Base-by-base conservation (phyloP, 2,797 vertebrate genomes). In the Phrynocephalus guinanensis region DNA sequence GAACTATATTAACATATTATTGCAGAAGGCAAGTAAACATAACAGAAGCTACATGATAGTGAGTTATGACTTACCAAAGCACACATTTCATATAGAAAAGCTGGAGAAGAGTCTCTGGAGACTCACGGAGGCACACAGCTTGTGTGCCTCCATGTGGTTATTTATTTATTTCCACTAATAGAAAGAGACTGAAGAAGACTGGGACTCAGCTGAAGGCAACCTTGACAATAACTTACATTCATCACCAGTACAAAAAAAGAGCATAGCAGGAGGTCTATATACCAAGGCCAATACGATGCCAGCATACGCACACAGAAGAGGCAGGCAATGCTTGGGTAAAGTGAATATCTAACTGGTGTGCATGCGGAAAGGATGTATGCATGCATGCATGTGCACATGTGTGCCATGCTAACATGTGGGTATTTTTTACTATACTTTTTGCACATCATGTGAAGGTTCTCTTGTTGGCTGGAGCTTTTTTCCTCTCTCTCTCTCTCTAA, bases 81-180 rank as follows among this genome's bases (percentile, higher is more conserved):
- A 81, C 15, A 68, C 16, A 13, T 92, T 89, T 94, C n/a, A n/a
- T 88, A 75, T 60, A 66, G 67, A 86, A 70, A 72, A 82, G 78
- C 1, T 52, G 28, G 30, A 26, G 90, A 30, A 85, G 72, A 91
- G 66, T 92, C 84, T 84, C 50, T 6, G 60, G 67, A 79, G 83
- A 83, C 16, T 77, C 56, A 24, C 38, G 24, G 82, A 90, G 66
- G 85, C 38, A 70, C 81, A 67, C 44, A 70, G 13, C 15, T 10
- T 16, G 16, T 1, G 1, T n/a, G 66, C n/a, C 75, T 10, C 16
- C 5, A 38, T 44, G 22, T 70, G 79, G 11, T 72, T 77, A 78
- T 83, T 72, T 67, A 68, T 92, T 90, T 93, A 79, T 91, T 92
- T 90, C 85, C 48, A 48, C 83, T 85, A 44, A 83, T 24, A 88